A percentile compares a stretch with the other conserved stretches of the same genome.
These are phyloP conservation scores for Apaloderma vittatum DNA, from an alignment of 2,113 vertebrate species.

Conservation along the genomic window DNA sequence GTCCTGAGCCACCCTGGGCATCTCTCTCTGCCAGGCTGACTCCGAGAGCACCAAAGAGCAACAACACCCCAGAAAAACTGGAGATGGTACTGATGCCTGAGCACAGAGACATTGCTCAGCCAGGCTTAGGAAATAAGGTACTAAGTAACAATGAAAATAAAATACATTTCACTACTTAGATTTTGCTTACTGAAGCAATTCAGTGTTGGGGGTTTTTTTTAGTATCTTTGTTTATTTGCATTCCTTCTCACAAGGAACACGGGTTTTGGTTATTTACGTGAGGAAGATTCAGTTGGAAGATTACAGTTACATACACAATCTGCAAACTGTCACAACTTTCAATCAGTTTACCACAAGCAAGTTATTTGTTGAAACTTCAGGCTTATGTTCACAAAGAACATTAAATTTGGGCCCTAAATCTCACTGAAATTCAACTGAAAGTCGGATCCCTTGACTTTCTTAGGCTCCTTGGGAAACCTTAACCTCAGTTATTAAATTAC, in stretches of 20 bases:
- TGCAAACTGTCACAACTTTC: background rate
- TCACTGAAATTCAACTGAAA: background rate
- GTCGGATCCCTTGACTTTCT: background rate
- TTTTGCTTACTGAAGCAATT: background rate
- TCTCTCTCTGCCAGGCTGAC: background rate
- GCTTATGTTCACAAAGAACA: conserved; percentile 5
- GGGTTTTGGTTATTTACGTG: background rate
- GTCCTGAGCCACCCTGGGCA: background rate
- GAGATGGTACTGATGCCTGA: background rate
- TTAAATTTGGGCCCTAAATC: background rate
- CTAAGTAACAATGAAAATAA: background rate
- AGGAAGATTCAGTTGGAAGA: background rate
- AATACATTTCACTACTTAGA: background rate
- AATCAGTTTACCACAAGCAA: background rate
- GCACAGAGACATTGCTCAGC: background rate
- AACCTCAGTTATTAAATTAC: background rate
- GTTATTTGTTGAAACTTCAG: background rate
- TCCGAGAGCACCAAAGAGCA: background rate
- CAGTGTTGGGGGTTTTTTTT: background rate
- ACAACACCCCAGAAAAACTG: fast-evolving
- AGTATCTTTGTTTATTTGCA: background rate
- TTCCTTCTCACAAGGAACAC: background rate
- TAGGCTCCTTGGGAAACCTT: background rate
- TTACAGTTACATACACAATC: background rate
- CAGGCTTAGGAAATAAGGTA: background rate